phyloP scores from a whole-genome alignment of 2,888 invertebrate genomes.

The Dysmachus trigonus region DNA sequence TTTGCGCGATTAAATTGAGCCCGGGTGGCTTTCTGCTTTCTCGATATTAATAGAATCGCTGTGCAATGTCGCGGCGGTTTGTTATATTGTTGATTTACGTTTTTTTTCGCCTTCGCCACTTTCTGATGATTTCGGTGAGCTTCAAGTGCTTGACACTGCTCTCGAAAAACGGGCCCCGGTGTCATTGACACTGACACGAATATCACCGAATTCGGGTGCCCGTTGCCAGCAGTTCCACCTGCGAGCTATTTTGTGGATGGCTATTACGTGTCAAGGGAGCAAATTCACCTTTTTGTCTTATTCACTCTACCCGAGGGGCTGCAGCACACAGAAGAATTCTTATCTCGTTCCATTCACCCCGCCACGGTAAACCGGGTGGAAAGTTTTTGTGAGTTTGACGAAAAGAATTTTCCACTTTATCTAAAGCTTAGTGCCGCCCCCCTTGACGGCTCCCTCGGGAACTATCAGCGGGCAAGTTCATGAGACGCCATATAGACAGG shows the following conservation, averaged over 20 bases:
- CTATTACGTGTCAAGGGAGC: background rate
- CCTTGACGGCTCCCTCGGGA: background rate
- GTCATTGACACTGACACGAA: slow-evolving; percentile 38
- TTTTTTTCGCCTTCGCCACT: background rate
- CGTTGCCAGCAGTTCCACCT: background rate
- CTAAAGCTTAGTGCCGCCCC: background rate
- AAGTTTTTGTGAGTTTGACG: background rate
- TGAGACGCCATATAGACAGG: background rate
- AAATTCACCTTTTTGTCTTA: background rate
- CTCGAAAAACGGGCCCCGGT: background rate
- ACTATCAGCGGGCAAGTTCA: slow-evolving; percentile 9
- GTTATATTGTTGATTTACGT: background rate
- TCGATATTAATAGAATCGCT: slow-evolving; percentile 13
- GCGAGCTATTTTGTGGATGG: background rate
- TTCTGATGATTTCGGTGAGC: background rate
- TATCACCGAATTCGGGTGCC: slow-evolving; percentile 1
- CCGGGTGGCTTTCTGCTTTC: background rate
- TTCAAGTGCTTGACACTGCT: slow-evolving; percentile 12
- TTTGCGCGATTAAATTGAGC: slow-evolving; percentile 27
- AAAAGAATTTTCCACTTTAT: background rate
- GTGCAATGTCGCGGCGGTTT: background rate
- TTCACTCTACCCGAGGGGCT: background rate
- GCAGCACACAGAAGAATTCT: background rate
- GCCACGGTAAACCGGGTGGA: background rate
- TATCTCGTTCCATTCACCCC: background rate